Base-by-base conservation (phyloP, 2,888 invertebrate species). In the Cistogaster globosa region DNA sequence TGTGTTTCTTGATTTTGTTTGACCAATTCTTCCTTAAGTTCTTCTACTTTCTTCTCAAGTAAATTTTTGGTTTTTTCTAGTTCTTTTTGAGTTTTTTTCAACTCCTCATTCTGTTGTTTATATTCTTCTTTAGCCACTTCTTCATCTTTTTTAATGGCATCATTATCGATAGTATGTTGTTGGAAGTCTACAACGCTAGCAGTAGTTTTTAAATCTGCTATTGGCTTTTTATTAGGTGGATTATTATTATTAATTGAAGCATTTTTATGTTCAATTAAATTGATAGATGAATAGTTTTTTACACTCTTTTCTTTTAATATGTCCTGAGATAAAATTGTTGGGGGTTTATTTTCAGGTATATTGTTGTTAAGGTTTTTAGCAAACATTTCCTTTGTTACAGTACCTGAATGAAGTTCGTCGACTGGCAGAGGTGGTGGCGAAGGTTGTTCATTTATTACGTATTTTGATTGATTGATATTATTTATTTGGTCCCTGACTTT, bases 101-200 rank as follows among this genome's bases (percentile, higher is more conserved):
- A 89, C 79, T 93, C 91, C 1, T 91, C 87, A 72, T 90, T 87
- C 51, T 77, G 45, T 36, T 63, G 38, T 68, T 90, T 90, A 42
- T 88, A 89, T 81, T 92, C 90, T 65, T 93, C 92, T 3, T 91
- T 91, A 2, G 91, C 91, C 38, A 92, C 90, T 78, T 92, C 91
- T 55, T 93, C 92, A 58, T 93, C 93, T 87, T 93, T 93, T 86
- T 94, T 94, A 74, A 93, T 92, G 20, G 92, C 93, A 57, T 93
- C 92, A 2, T 92, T 92, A 60, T 92, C 91, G 48, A 92, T 92
- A 48, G 89, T 87, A 83, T 89, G 88, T 42, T 82, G 86, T 69
- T 81, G 81, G 11, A 72, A 18, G 1, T 62, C 67, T 18, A 36
- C 36, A 20, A 53, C 9, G 36, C 12, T 71, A 9, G 32, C 51